Evolutionary conservation across 2,888 invertebrate species (phyloP), one percentile per base, ranked within the genome.

Genomic region (Aquatica leii): DNA sequence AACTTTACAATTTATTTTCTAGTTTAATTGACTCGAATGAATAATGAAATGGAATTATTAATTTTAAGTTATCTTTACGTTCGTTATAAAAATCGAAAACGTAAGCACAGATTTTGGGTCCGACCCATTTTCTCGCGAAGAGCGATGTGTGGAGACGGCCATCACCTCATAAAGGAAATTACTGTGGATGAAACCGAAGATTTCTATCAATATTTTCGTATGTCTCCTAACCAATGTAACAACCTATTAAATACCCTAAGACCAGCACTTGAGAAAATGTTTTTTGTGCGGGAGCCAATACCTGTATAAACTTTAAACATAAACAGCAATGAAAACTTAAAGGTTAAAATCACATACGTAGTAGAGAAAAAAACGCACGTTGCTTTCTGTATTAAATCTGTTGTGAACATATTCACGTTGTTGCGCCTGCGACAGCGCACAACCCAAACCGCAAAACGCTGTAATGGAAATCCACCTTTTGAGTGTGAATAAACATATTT

Each of bases 41-140:
- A 40, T 40, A 40, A 40, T 8, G 40, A 40, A 40, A 40, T 40
- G 6, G 40, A 40, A 40, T 40, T 40, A 8, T n/a, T 40, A n/a
- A 40, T 40, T 4, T 8, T 40, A 8, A 40, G 40, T n/a, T 40
- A 40, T 40, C 40, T 40, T 40, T 40, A 40, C 8, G 3, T 40
- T 40, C 40, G 40, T 4, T 40, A 40, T 40, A 40, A 40, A 40
- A 40, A n/a, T 4, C 2, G 12, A 40, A 40, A 40, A 40, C 40
- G 40, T n/a, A 40, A n/a, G 8, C 40, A 40, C 14, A 40, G 40
- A 40, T 40, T 40, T 40, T 40, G 40, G 40, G 40, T 40, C 2
- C n/a, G 40, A 40, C 40, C 40, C n/a, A 40, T 40, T 40, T 40
- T 40, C n/a, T 40, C 40, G n/a, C 40, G 40, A 40, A 40, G 40